Evolutionary conservation across 2,797 vertebrate genomes (phyloP).

Genomic region (Adrianichthys oophorus): DNA sequence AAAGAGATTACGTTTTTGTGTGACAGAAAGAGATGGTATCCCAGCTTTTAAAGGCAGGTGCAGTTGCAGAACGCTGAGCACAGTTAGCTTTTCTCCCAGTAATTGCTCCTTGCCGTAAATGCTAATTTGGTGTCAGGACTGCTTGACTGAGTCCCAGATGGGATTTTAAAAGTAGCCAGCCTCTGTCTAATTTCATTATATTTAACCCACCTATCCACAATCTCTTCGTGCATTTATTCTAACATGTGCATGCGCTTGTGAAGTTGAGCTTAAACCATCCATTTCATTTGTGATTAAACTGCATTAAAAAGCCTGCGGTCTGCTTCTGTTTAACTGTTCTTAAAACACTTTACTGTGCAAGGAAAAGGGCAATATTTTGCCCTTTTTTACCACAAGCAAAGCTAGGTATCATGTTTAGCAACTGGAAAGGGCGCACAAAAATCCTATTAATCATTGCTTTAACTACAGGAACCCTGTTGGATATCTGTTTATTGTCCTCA

Average conservation of each 20-base stretch:
- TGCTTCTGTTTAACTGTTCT: conserved; percentile 32
- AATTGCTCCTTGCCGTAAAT: conserved; percentile 72
- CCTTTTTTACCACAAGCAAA: conserved; percentile 27
- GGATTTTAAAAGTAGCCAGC: conserved; percentile 72
- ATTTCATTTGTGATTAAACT: conserved; percentile 54
- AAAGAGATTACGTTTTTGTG: conserved; percentile 12
- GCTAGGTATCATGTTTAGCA: conserved; percentile 17
- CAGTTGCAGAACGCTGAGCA: conserved; percentile 61
- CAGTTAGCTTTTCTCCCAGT: conserved; percentile 69
- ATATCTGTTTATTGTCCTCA: conserved; percentile 17
- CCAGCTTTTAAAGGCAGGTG: conserved; percentile 61
- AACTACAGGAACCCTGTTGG: conserved; percentile 10
- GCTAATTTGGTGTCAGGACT: conserved; percentile 75
- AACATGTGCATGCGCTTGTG: conserved; percentile 15
- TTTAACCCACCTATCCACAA: conserved; percentile 55
- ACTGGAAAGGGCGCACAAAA: conserved; percentile 14
- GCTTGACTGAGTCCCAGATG: conserved; percentile 69
- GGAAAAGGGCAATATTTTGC: conserved; percentile 21
- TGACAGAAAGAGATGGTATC: conserved; percentile 40
- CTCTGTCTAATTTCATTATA: conserved; percentile 71
- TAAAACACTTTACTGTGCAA: conserved; percentile 18
- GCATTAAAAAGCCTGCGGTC: conserved; percentile 28
- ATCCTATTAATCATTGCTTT: conserved; percentile 1
- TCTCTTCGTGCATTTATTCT: conserved; percentile 29
- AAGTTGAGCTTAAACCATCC: conserved; percentile 33